Conservation (phyloP, 2,888 invertebrate genomes). For the Psylliodes chrysocephalus region DNA sequence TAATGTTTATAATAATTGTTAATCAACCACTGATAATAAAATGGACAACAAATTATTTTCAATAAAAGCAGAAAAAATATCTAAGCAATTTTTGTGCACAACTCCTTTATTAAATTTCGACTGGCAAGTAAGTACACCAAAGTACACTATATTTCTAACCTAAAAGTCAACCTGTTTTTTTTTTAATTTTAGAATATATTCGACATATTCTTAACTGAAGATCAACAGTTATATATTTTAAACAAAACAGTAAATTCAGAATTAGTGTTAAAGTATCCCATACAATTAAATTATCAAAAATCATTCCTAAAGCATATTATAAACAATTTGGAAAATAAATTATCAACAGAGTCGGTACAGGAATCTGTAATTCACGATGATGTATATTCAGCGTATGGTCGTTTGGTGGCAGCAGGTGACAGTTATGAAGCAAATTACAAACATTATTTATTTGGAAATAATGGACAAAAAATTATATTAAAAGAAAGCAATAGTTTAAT, state of each 20-base stretch:
- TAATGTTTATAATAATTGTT: too few relatives aligned
- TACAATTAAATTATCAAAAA: conserved; percentile 71
- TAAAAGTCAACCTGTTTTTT: conserved; percentile 19
- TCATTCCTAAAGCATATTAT: conserved; percentile 75
- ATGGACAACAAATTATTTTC: not conserved
- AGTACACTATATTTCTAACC: conserved; percentile 33
- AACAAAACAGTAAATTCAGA: conserved; percentile 69
- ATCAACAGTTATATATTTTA: conserved; percentile 70
- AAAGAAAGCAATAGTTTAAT: conserved; percentile 79
- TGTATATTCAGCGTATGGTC: conserved; percentile 72
- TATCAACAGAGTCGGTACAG: conserved; percentile 23
- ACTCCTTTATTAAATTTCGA: conserved; percentile 46
- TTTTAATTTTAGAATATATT: conserved; percentile 35
- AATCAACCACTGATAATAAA: too few relatives aligned
- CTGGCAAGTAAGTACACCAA: conserved; percentile 44
- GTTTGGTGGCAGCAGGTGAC: conserved; percentile 64
- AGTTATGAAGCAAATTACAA: conserved; percentile 67
- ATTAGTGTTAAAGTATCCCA: conserved; percentile 70
- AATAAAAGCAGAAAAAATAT: conserved; percentile 10
- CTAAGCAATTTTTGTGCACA: conserved; percentile 58
- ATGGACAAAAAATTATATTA: conserved; percentile 65
- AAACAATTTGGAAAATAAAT: conserved; percentile 67
- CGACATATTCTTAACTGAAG: conserved; percentile 49
- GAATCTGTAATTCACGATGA: conserved; percentile 72
- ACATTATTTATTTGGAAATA: conserved; percentile 68